A percentile compares a stretch with the other conserved stretches of the same genome.
These are phyloP conservation scores for Chironomus striatipennis DNA, from an alignment of 1,140 invertebrate genomes.

Conservation along the genomic window DNA sequence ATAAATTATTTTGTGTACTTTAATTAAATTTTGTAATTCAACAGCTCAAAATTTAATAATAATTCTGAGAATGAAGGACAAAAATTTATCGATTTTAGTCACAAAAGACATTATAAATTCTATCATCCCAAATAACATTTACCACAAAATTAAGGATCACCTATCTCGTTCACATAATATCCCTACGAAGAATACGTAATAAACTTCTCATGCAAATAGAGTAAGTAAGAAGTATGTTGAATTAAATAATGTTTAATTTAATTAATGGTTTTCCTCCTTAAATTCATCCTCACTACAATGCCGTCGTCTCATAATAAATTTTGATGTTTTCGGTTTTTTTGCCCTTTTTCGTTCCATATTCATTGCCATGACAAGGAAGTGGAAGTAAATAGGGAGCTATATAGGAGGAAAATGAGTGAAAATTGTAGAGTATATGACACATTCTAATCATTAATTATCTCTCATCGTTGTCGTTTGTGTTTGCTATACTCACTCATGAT, in stretches of 20 bases:
- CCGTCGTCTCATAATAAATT: background rate
- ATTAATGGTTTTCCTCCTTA: conserved; percentile 15
- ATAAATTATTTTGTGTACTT: too few species aligned
- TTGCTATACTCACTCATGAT: background rate
- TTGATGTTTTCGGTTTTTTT: conserved; percentile 3
- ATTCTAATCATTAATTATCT: conserved; percentile 24
- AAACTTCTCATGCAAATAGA: too few species aligned
- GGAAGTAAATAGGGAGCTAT: background rate
- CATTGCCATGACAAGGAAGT: background rate
- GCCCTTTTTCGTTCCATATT: background rate
- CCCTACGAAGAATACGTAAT: too few species aligned
- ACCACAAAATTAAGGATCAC: too few species aligned
- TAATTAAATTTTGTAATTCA: too few species aligned
- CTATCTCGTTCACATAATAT: too few species aligned
- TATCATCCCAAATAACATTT: too few species aligned
- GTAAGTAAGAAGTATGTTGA: background rate
- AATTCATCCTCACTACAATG: background rate
- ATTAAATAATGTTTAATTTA: conserved; percentile 23
- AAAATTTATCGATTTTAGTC: too few species aligned
- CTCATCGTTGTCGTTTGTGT: background rate
- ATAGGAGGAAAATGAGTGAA: background rate
- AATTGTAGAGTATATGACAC: conserved; percentile 13
- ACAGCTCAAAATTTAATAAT: too few species aligned
- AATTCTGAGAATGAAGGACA: too few species aligned
- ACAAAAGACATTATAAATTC: too few species aligned